Conservation (phyloP, 2,113 vertebrate species). For the Mesocricetus auratus region DNA sequence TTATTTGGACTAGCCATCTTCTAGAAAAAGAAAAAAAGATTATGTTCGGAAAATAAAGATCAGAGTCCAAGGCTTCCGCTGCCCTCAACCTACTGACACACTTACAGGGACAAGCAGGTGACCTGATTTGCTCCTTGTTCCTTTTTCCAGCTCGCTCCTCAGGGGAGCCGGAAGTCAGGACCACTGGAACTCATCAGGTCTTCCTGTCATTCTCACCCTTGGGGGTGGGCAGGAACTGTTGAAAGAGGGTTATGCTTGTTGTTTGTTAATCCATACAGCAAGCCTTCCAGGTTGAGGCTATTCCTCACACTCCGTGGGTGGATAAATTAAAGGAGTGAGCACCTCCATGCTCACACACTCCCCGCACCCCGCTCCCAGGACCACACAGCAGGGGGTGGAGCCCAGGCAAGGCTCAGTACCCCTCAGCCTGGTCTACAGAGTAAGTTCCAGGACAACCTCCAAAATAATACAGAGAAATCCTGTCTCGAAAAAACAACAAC, state of each 20-base stretch:
- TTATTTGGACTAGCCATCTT: slow-evolving; percentile 6
- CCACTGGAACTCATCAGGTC: neutral
- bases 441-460: too few relatives aligned
- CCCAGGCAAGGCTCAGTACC: neutral
- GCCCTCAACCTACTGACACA: neutral
- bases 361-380: neutral
- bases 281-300: neutral
- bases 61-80: neutral
- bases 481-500: too few relatives aligned
- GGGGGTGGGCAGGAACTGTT: neutral
- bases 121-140: neutral
- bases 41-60: slow-evolving; percentile 40
- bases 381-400: neutral
- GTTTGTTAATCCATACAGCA: neutral
- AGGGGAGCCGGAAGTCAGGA: neutral
- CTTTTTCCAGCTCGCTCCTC: neutral
- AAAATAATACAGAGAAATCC: too few relatives aligned
- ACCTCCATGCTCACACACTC: neutral
- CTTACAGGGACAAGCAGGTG: neutral
- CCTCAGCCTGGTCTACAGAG: too few relatives aligned
- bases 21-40: neutral
- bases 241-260: neutral
- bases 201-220: neutral
- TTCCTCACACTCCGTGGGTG: neutral
- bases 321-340: neutral